These are phyloP conservation scores for Selenia dentaria DNA, from an alignment of 2,888 invertebrate species.

Conservation along the genomic window DNA sequence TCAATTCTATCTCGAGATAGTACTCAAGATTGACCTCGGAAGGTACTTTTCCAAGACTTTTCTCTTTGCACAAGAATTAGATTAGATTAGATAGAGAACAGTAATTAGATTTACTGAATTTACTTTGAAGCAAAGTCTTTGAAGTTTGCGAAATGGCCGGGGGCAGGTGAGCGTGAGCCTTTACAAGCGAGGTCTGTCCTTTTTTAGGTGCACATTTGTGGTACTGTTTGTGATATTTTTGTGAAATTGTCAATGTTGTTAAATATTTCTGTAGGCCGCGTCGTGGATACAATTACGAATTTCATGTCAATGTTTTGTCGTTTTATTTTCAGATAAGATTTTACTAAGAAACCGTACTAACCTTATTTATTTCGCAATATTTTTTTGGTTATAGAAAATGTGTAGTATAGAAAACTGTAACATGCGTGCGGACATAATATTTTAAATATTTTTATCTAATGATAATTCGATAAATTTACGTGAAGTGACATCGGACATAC, in stretches of 20 bases:
- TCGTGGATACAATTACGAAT: not conserved
- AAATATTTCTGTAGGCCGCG: no score
- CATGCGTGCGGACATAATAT: no score
- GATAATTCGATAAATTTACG: no score
- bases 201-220: conserved; percentile 24
- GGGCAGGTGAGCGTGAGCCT: conserved; percentile 38
- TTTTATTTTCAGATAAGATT: no score
- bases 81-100: no score
- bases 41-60: conserved; percentile 19
- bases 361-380: no score
- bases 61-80: conserved; percentile 26
- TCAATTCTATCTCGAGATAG: conserved; percentile 13
- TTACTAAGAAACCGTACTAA: no score
- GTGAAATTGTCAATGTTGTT: conserved; percentile 16
- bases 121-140: conserved; percentile 45
- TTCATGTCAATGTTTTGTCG: no score
- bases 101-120: conserved; percentile 53
- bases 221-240: conserved; percentile 18
- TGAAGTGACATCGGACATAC: no score
- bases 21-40: conserved; percentile 13
- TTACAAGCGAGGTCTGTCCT: conserved; percentile 33
- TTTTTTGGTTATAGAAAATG: no score
- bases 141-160: conserved; percentile 41
- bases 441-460: no score
- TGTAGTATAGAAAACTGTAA: no score